A percentile compares a stretch with the other conserved stretches of the same genome.
Evolutionary conservation across 1,140 invertebrate species (phyloP).

Genomic region (Solenopsis fugax): DNA sequence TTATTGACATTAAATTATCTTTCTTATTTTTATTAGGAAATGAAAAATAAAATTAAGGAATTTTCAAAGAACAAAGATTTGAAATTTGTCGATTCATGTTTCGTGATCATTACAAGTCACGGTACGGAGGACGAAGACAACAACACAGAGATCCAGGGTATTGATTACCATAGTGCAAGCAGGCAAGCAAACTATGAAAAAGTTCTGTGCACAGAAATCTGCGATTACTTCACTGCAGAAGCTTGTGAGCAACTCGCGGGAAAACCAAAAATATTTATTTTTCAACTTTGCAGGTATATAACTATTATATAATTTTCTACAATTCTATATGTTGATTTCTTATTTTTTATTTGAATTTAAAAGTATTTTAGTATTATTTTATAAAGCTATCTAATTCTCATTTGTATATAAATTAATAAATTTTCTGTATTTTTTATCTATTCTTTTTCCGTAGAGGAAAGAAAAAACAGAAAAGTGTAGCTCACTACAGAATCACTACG

Average conservation of each 20-base stretch:
- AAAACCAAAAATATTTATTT: slow-evolving; percentile 93
- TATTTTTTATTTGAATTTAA: neutral
- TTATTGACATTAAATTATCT: slow-evolving; percentile 14
- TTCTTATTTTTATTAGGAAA: slow-evolving; percentile 78
- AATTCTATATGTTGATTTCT: neutral
- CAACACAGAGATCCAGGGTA: slow-evolving; percentile 78
- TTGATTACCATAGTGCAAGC: slow-evolving; percentile 67
- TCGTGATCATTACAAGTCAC: slow-evolving; percentile 89
- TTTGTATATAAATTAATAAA: too few relatives aligned
- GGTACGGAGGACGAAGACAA: slow-evolving; percentile 83
- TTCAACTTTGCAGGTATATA: slow-evolving; percentile 91
- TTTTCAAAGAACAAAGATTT: slow-evolving; percentile 82
- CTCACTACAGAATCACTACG: slow-evolving; percentile 51
- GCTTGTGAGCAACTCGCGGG: slow-evolving; percentile 88
- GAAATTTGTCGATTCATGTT: slow-evolving; percentile 86
- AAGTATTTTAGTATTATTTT: neutral
- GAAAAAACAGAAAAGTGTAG: slow-evolving; percentile 59
- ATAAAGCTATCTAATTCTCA: neutral
- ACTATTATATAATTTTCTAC: neutral
- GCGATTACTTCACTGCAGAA: slow-evolving; percentile 88
- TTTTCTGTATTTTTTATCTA: neutral
- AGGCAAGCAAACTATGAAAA: slow-evolving; percentile 65
- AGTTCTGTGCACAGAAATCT: slow-evolving; percentile 84
- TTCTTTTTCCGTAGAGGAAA: slow-evolving; percentile 50
- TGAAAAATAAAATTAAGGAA: slow-evolving; percentile 78